phyloP scores from a whole-genome alignment of 2,888 invertebrate genomes.

The Dermolepida albohirtum region DNA sequence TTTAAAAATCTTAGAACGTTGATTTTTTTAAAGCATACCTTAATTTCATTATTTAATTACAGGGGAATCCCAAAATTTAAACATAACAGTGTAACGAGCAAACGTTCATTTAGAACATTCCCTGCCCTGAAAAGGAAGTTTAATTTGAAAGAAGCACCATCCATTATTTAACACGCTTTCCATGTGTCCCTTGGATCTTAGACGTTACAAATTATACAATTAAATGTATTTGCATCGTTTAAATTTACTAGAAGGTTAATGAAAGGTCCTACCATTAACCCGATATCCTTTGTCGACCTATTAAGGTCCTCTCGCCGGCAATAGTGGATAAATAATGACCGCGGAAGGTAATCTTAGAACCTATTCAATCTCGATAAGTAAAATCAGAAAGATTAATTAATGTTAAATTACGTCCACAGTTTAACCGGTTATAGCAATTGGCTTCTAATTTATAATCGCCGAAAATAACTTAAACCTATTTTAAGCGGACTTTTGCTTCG shows the following conservation, averaged over 20 bases:
- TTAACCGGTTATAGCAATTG: background rate
- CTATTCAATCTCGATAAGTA: constrained; percentile 33
- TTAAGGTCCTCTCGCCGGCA: constrained; percentile 1
- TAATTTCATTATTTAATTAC: too few relatives aligned
- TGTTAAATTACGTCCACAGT: constrained; percentile 13
- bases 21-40: too few relatives aligned
- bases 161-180: constrained; percentile 1
- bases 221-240: constrained; percentile 37
- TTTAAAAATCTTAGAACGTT: too few relatives aligned
- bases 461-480: background rate
- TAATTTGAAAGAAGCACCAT: constrained; percentile 9
- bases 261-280: constrained; percentile 35
- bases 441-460: background rate
- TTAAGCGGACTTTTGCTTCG: too few relatives aligned
- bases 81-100: too few relatives aligned
- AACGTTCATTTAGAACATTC: too few relatives aligned
- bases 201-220: constrained; percentile 37
- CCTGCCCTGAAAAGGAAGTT: too few relatives aligned
- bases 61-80: too few relatives aligned
- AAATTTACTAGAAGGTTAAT: constrained; percentile 32
- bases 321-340: constrained; percentile 22
- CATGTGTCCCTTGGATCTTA: constrained; percentile 30
- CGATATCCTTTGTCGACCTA: constrained; percentile 32
- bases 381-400: constrained; percentile 35
- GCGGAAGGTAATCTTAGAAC: constrained; percentile 29